Evolutionary conservation across 2,113 vertebrate genomes (phyloP).

Genomic region (Anthoscopus minutus): DNA sequence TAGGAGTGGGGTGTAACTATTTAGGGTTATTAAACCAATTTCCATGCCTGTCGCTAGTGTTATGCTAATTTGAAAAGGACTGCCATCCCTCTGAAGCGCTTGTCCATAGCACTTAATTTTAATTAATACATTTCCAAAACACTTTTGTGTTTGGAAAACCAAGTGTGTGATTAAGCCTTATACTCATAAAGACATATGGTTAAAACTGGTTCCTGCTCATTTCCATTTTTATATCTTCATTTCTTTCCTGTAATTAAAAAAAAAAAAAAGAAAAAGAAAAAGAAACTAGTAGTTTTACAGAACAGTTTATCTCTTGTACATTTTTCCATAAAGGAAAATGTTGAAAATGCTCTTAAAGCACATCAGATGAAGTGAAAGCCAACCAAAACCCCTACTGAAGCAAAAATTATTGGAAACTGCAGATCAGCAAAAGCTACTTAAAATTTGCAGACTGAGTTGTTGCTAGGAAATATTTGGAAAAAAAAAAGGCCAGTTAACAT

Average conservation of each 20-base stretch:
- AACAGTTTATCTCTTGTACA: background rate
- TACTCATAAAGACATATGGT: constrained; percentile 37
- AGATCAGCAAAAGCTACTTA: background rate
- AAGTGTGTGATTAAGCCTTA: constrained; percentile 54
- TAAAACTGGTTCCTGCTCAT: constrained; percentile 32
- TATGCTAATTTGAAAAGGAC: constrained; percentile 66
- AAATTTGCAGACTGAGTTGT: background rate
- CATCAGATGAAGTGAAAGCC: background rate
- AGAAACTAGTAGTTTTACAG: background rate
- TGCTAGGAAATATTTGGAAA: background rate
- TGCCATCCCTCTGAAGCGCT: constrained; percentile 21
- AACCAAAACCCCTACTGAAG: background rate
- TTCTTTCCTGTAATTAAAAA: background rate
- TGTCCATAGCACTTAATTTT: constrained; percentile 54
- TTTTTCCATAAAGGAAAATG: background rate
- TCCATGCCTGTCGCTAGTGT: constrained; percentile 73
- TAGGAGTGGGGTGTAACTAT: constrained; percentile 60
- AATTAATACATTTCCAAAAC: constrained; percentile 56
- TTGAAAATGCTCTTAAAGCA: background rate
- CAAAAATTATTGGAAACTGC: constrained; percentile 37
- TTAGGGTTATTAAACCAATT: constrained; percentile 85
- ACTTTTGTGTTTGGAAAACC: constrained; percentile 59
- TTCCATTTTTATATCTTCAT: constrained; percentile 42
- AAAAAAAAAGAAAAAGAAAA: fast-evolving
- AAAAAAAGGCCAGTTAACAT: background rate